A percentile compares a stretch with the other conserved stretches of the same genome.
phyloP scores from a whole-genome alignment of 2,113 vertebrate genomes.

The Brachyistius frenatus region DNA sequence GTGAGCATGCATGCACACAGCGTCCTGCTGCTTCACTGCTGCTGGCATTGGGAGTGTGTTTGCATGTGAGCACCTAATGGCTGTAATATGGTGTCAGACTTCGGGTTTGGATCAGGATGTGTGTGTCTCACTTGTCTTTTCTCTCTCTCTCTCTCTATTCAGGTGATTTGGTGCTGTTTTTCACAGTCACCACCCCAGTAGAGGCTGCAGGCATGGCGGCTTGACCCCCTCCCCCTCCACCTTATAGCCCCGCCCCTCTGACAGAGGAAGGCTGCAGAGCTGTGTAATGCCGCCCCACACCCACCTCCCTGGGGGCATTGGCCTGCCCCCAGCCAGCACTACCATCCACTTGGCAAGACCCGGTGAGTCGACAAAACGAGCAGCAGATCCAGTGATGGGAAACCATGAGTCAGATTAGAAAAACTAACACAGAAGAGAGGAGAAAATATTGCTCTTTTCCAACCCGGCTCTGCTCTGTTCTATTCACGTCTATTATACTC shows the following conservation, averaged over 20 bases:
- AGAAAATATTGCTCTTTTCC: conserved; percentile 1
- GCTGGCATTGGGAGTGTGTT: background rate
- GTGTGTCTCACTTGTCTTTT: conserved; percentile 24
- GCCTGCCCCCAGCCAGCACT: conserved; percentile 44
- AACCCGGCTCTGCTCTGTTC: conserved; percentile 41
- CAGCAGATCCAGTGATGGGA: background rate
- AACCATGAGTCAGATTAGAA: background rate
- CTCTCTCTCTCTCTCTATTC: conserved; percentile 10
- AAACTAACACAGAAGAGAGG: background rate
- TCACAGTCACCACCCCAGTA: conserved; percentile 44
- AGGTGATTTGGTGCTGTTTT: conserved; percentile 51
- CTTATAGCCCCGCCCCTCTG: conserved; percentile 57
- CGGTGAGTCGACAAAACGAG: conserved; percentile 68
- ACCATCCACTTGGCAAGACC: conserved; percentile 57
- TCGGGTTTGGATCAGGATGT: background rate
- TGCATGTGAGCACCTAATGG: background rate
- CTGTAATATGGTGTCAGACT: no score
- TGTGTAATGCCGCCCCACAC: conserved; percentile 75
- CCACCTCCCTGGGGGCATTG: conserved; percentile 61
- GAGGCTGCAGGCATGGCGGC: conserved; percentile 76
- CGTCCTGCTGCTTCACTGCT: conserved; percentile 20
- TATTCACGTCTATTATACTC: conserved; percentile 35
- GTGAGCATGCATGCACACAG: background rate
- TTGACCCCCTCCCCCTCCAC: conserved; percentile 66
- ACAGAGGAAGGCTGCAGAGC: conserved; percentile 71